Conservation (phyloP, 2,113 vertebrate genomes). For the human region DNA sequence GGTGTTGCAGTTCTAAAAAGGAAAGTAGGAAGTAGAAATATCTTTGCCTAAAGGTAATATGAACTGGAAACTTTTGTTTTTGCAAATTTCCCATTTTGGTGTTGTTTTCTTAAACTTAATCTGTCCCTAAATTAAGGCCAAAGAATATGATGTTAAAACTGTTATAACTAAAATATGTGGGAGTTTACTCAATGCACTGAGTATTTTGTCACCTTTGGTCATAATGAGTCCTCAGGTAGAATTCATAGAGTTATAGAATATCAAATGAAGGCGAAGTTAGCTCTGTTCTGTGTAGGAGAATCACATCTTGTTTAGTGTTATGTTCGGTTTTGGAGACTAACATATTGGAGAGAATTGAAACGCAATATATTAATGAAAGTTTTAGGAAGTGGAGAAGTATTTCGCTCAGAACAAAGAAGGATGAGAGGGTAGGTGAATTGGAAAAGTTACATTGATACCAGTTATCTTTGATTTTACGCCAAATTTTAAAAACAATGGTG, state of each 20-base stretch:
- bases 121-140: not conserved
- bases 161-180: not conserved
- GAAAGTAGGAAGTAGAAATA: not conserved
- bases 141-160: not conserved
- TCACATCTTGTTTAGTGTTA: not conserved
- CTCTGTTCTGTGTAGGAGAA: not conserved
- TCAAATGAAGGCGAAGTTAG: not conserved
- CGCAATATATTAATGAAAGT: not conserved
- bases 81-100: not conserved
- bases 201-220: not conserved
- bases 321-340: not conserved
- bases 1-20: not conserved
- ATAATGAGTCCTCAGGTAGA: not conserved
- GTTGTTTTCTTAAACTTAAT: not conserved
- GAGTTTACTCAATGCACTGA: not conserved
- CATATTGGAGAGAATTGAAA: not conserved
- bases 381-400: not conserved
- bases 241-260: not conserved
- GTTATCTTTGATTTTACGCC: not conserved
- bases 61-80: not conserved
- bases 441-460: not conserved
- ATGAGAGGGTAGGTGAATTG: not conserved
- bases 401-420: not conserved
- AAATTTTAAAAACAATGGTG: not conserved
- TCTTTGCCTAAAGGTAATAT: not conserved